These are phyloP conservation scores for Nothocercus julius DNA, from an alignment of 2,113 vertebrate genomes.

Conservation along the genomic window DNA sequence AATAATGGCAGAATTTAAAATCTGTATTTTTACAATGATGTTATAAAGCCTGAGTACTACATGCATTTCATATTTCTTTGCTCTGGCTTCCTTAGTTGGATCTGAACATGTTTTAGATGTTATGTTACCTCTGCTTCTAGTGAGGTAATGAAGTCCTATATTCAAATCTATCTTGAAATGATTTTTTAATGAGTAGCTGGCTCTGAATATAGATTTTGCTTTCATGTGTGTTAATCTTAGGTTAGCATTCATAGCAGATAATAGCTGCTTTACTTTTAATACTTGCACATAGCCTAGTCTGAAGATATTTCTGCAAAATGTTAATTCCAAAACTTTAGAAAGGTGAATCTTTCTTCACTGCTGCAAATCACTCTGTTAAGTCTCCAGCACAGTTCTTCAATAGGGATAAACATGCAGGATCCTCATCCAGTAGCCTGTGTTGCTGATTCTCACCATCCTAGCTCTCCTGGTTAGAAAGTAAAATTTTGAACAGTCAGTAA, in stretches of 20 bases:
- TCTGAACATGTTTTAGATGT: neutral
- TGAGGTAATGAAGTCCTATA: neutral
- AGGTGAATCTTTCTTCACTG: neutral
- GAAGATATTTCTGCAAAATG: neutral
- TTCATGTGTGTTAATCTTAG: neutral
- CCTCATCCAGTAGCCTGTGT: neutral
- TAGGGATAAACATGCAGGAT: neutral
- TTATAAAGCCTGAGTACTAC: neutral
- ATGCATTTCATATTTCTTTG: neutral
- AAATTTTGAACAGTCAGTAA: neutral
- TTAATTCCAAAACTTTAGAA: neutral
- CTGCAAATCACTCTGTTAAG: neutral
- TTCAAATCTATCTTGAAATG: neutral
- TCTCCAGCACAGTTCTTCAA: neutral
- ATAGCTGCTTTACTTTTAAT: neutral
- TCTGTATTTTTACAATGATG: neutral
- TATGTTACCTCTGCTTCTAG: neutral
- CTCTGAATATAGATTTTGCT: neutral
- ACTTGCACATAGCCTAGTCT: neutral
- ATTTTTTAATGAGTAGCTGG: neutral
- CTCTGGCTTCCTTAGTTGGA: neutral
- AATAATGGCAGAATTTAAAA: neutral
- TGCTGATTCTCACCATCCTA: neutral
- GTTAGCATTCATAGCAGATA: neutral
- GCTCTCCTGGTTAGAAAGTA: neutral